phyloP scores from a whole-genome alignment of 2,797 vertebrate species.

The Chloroceryle inda region DNA sequence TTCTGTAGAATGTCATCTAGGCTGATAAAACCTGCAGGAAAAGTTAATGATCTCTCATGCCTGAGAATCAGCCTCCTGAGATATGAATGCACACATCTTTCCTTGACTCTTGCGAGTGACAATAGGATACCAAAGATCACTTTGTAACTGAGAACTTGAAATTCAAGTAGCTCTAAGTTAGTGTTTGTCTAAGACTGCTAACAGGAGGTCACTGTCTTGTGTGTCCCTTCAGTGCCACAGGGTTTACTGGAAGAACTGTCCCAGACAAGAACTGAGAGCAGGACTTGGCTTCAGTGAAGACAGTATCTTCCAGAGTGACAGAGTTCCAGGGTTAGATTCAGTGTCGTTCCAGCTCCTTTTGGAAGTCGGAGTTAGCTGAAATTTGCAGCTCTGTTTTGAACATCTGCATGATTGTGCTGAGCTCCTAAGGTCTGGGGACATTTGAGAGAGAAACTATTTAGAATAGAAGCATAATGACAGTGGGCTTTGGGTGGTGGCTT shows the following conservation, averaged over 20 bases:
- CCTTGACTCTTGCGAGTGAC: not conserved
- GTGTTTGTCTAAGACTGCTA: not conserved
- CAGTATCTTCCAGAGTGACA: not conserved
- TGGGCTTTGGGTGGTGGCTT: not conserved
- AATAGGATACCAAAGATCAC: not conserved
- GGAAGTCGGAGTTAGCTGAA: not conserved
- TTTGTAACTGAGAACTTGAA: not conserved
- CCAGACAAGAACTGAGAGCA: not conserved
- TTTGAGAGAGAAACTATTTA: not conserved
- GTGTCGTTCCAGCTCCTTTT: not conserved
- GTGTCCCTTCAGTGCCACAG: not conserved
- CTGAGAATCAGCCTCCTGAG: not conserved
- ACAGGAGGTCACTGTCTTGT: not conserved
- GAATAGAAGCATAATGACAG: fast-evolving
- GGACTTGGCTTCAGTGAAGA: not conserved
- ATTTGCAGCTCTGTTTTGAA: not conserved
- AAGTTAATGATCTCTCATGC: not conserved
- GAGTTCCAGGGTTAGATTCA: not conserved
- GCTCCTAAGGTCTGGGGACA: not conserved
- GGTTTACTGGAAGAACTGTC: not conserved
- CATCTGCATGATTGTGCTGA: not conserved
- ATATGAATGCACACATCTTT: not conserved
- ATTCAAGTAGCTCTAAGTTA: not conserved
- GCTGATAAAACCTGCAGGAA: not conserved
- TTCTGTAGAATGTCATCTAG: not conserved